Evolutionary conservation across 2,797 vertebrate species (phyloP).

Genomic region (Psittacula derbiana): DNA sequence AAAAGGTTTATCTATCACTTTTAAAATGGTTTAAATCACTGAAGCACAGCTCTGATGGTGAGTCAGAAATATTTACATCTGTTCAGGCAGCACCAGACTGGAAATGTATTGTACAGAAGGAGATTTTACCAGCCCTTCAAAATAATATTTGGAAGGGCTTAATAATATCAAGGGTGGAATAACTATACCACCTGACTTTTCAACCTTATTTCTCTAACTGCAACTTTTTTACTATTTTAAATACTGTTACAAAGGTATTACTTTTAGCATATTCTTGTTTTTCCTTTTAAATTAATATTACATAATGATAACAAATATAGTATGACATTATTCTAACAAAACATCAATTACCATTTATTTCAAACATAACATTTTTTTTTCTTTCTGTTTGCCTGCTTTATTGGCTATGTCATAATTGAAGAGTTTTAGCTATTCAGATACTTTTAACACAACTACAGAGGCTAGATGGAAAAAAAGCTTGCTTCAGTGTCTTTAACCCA

Average conservation of each 20-base stretch:
- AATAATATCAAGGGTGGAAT: neutral
- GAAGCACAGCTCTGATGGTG: neutral
- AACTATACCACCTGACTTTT: neutral
- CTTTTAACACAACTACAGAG: neutral
- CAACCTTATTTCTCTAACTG: neutral
- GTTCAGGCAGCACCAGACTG: neutral
- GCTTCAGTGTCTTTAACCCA: neutral
- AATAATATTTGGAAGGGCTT: neutral
- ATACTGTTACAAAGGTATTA: neutral
- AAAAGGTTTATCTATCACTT: constrained; percentile 15
- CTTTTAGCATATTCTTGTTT: neutral
- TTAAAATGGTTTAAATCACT: constrained; percentile 7
- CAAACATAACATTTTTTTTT: neutral
- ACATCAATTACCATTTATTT: neutral
- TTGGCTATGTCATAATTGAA: neutral
- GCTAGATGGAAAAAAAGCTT: neutral
- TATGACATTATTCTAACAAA: neutral
- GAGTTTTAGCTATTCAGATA: neutral
- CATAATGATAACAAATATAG: neutral
- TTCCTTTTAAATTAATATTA: neutral
- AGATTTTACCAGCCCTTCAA: neutral
- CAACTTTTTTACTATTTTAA: neutral
- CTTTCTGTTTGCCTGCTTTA: neutral
- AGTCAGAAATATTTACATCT: constrained; percentile 15
- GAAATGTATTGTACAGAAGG: neutral